phyloP scores from a whole-genome alignment of 1,140 invertebrate genomes.

The Drosophila tropicalis region DNA sequence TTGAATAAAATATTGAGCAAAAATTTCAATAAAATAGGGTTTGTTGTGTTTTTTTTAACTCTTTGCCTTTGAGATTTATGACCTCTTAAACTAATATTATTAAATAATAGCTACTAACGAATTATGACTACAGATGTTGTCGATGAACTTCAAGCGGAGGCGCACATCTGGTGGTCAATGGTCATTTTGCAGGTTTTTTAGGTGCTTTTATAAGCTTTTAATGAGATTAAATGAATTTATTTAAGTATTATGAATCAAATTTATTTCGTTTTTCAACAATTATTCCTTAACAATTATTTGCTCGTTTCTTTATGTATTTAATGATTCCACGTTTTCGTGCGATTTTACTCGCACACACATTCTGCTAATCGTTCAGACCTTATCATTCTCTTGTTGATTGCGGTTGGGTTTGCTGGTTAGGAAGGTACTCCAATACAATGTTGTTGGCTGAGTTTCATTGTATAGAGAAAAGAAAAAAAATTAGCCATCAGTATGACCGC shows the following conservation, averaged over 20 bases:
- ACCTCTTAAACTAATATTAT: no score
- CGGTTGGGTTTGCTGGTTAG: neutral
- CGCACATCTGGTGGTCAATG: no score
- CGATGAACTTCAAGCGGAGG: no score
- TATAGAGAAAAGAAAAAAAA: neutral
- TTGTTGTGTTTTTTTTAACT: no score
- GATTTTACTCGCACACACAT: neutral
- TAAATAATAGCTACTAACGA: no score
- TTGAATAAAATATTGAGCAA: no score
- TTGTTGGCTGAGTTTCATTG: neutral
- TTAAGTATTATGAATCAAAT: neutral
- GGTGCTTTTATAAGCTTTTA: no score
- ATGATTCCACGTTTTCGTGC: neutral
- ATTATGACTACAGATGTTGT: no score
- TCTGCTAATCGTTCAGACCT: neutral
- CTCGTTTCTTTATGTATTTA: neutral
- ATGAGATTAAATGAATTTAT: no score
- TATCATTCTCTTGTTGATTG: neutral
- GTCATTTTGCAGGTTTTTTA: no score
- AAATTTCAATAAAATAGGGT: no score
- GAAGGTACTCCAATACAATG: slow-evolving; percentile 6
- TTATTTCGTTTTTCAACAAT: neutral
- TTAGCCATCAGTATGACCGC: neutral
- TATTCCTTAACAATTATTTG: neutral
- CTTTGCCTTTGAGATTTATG: no score